Percentiles rank a stretch among this genome's conserved stretches.
Evolutionary conservation across 2,113 vertebrate species (phyloP).

Genomic region (Acanthochromis polyacanthus): DNA sequence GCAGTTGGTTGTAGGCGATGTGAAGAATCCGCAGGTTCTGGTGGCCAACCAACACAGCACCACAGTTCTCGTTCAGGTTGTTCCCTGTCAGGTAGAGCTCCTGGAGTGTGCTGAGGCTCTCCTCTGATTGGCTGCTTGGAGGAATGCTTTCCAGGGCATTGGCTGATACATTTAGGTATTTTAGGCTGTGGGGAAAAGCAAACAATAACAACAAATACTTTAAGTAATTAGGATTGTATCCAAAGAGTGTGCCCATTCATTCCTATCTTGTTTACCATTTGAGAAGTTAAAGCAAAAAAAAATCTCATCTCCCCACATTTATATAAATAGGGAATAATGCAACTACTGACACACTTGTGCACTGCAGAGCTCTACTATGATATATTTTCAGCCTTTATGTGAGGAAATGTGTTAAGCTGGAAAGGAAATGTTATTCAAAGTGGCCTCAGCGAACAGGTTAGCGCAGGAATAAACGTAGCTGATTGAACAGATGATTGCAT

Average conservation of each 20-base stretch:
- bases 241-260: not conserved
- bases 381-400: too few species aligned
- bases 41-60: constrained; percentile 90
- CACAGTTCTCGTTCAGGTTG: constrained; percentile 92
- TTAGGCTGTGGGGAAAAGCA: constrained; percentile 86
- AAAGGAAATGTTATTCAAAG: not conserved
- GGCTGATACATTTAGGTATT: constrained; percentile 95
- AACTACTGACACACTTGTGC: too few species aligned
- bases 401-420: too few species aligned
- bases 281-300: not conserved
- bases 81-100: constrained; percentile 94
- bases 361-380: too few species aligned
- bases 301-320: too few species aligned
- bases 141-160: constrained; percentile 94
- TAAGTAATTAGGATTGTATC: too few species aligned
- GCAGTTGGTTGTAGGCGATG: constrained; percentile 93
- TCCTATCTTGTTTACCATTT: not conserved
- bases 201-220: constrained; percentile 7
- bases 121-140: constrained; percentile 87
- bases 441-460: not conserved
- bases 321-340: too few species aligned
- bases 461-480: not conserved
- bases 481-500: too few species aligned
- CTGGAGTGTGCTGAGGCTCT: constrained; percentile 93
- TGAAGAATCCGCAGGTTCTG: constrained; percentile 91